phyloP scores from a whole-genome alignment of 2,888 invertebrate species.

The Lepidochitona cinerea region DNA sequence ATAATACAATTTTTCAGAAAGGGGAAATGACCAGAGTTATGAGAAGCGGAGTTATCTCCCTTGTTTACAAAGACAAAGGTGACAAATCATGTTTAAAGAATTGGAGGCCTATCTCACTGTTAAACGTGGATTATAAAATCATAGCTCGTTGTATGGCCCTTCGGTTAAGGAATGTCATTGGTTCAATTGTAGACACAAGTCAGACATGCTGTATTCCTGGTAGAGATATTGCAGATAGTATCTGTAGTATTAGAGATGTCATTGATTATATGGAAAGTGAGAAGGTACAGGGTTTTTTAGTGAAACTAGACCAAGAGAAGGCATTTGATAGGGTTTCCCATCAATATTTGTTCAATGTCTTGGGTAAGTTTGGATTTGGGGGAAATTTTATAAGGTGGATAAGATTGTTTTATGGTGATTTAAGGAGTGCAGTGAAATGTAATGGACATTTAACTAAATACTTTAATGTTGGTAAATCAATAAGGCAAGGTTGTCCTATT shows the following conservation, averaged over 20 bases:
- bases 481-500: slow-evolving; percentile 4
- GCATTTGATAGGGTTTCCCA: neutral
- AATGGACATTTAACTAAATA: neutral
- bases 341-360: neutral
- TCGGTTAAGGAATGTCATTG: neutral
- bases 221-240: neutral
- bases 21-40: neutral
- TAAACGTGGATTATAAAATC: neutral
- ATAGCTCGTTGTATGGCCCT: neutral
- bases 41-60: neutral
- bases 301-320: neutral
- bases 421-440: neutral
- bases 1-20: neutral
- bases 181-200: neutral
- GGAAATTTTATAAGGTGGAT: slow-evolving; percentile 2
- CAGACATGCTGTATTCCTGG: neutral
- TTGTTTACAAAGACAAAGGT: neutral
- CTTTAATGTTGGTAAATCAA: neutral
- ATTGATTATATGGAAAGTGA: neutral
- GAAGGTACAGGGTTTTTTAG: neutral
- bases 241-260: neutral
- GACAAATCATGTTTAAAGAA: neutral
- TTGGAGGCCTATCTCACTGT: neutral
- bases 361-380: slow-evolving; percentile 1
- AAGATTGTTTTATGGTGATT: neutral